phyloP scores from a whole-genome alignment of 2,113 vertebrate genomes.

The Tympanuchus pallidicinctus region DNA sequence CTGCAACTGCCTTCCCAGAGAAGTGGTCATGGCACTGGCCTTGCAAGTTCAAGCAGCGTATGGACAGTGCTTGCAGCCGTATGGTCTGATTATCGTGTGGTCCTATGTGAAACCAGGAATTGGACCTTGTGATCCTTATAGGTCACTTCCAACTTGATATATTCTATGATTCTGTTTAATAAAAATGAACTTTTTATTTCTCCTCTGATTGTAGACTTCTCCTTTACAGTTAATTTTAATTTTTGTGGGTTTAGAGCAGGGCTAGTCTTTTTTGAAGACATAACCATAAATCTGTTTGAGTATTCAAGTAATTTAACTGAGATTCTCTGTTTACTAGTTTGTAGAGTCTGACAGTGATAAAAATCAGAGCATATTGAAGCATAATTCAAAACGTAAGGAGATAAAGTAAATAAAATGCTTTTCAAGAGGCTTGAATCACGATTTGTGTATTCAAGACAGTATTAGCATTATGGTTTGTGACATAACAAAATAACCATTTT shows the following conservation, averaged over 20 bases:
- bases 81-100: too few species aligned
- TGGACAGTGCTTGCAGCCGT: too few species aligned
- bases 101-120: too few species aligned
- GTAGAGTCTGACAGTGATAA: neutral
- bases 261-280: neutral
- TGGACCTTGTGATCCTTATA: too few species aligned
- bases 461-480: neutral
- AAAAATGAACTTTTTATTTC: neutral
- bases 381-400: neutral
- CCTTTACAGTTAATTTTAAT: neutral
- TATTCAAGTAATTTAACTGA: neutral
- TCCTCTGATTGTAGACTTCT: neutral
- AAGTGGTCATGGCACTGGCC: too few species aligned
- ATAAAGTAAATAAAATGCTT: neutral
- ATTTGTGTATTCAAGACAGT: neutral
- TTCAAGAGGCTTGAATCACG: neutral
- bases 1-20: too few species aligned
- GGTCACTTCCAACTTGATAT: too few species aligned
- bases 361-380: neutral
- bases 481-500: neutral
- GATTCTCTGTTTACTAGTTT: neutral
- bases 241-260: neutral
- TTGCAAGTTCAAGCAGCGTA: too few species aligned
- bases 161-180: neutral
- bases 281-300: neutral